phyloP scores from a whole-genome alignment of 2,888 invertebrate species.

The Drymonia ruficornis region DNA sequence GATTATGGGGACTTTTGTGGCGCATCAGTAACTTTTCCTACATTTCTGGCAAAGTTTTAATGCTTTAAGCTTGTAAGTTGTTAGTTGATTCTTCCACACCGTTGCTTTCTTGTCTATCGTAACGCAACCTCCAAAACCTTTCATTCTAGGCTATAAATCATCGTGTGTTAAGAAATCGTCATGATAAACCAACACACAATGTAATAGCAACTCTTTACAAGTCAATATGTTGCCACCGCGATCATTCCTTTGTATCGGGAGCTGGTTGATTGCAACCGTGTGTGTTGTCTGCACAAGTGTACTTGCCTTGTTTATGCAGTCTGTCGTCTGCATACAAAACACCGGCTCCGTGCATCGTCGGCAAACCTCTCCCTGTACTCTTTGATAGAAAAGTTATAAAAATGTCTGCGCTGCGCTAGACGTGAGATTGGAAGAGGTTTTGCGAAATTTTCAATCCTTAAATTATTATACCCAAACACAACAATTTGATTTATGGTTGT shows the following conservation, averaged over 20 bases:
- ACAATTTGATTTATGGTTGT: background rate
- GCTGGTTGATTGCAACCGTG: slow-evolving; percentile 26
- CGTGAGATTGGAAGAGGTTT: slow-evolving; percentile 16
- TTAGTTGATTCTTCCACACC: background rate
- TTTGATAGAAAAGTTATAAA: slow-evolving; percentile 40
- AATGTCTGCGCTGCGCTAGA: slow-evolving; percentile 22
- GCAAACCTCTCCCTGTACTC: slow-evolving; percentile 21
- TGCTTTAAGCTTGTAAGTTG: background rate
- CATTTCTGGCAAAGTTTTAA: slow-evolving; percentile 4
- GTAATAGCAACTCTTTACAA: background rate
- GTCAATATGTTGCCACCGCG: background rate
- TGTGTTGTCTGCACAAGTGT: slow-evolving; percentile 27
- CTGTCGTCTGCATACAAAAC: slow-evolving; percentile 55
- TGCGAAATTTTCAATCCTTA: slow-evolving; percentile 13
- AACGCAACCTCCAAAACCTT: background rate
- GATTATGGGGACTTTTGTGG: slow-evolving; percentile 14
- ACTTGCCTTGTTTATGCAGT: slow-evolving; percentile 49
- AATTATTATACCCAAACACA: slow-evolving; percentile 2
- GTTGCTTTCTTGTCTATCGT: background rate
- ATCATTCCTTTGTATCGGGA: slow-evolving; percentile 15
- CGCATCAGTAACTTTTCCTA: slow-evolving; percentile 11
- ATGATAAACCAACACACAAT: background rate
- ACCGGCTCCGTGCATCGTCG: slow-evolving; percentile 25
- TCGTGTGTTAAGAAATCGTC: background rate
- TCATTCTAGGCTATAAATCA: too few species aligned